phyloP scores from a whole-genome alignment of 1,140 invertebrate species.

The Pentalonia nigronervosa region DNA sequence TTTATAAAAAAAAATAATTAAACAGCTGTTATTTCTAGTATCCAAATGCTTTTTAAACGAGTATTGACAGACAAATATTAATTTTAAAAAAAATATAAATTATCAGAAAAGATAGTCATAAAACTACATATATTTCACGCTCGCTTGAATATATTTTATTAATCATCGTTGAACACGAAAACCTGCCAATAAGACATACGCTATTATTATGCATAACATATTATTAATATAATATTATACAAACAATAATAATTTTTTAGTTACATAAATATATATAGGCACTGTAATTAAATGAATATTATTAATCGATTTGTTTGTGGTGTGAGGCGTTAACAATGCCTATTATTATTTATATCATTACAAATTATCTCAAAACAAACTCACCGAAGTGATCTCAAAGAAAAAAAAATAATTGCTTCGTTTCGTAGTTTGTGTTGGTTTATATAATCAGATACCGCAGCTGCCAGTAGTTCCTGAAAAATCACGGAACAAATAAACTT shows the following conservation, averaged over 20 bases:
- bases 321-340: no score
- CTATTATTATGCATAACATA: neutral
- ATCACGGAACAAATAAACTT: neutral
- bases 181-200: neutral
- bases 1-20: neutral
- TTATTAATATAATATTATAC: neutral
- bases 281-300: no score
- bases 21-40: neutral
- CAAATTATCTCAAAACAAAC: no score
- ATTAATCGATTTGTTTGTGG: no score
- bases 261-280: neutral
- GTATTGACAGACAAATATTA: neutral
- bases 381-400: no score
- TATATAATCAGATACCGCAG: no score
- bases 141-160: neutral
- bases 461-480: neutral
- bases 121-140: neutral
- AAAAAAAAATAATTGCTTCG: no score
- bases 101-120: neutral
- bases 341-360: no score
- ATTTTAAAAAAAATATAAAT: neutral
- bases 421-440: neutral
- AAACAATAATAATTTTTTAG: neutral
- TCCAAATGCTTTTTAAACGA: neutral
- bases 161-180: conserved; percentile 4